phyloP scores from a whole-genome alignment of 2,113 vertebrate species.

The Elachura formosa region DNA sequence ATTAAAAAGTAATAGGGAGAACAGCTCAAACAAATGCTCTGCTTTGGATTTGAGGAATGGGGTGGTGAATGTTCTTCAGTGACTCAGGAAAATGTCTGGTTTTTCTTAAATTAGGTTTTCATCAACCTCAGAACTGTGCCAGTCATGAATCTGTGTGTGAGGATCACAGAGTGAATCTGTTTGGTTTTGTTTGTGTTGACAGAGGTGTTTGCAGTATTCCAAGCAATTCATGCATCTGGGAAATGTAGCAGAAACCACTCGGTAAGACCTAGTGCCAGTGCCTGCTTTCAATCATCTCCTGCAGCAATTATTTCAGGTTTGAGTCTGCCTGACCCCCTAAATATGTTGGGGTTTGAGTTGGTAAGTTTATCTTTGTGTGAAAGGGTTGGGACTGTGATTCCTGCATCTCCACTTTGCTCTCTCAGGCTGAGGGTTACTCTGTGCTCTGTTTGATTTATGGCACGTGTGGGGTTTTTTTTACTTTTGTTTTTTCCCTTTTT shows the following conservation, averaged over 20 bases:
- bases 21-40: neutral
- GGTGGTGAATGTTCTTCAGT: neutral
- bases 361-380: neutral
- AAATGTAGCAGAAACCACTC: conserved; percentile 86
- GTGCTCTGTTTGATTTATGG: neutral
- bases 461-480: neutral
- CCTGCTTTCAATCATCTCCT: neutral
- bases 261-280: conserved; percentile 68
- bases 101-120: neutral
- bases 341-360: neutral
- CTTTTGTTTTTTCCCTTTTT: neutral
- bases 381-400: neutral
- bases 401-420: neutral
- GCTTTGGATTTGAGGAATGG: neutral
- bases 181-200: conserved; percentile 28
- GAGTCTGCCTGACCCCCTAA: neutral
- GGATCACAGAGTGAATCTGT: neutral
- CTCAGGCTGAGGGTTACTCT: neutral
- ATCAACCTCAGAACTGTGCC: neutral
- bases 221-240: conserved; percentile 95
- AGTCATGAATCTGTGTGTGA: neutral
- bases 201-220: conserved; percentile 92
- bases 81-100: neutral
- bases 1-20: neutral
- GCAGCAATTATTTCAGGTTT: neutral